Evolutionary conservation across 2,113 vertebrate genomes (phyloP).

Genomic region (Xiphophorus hellerii): DNA sequence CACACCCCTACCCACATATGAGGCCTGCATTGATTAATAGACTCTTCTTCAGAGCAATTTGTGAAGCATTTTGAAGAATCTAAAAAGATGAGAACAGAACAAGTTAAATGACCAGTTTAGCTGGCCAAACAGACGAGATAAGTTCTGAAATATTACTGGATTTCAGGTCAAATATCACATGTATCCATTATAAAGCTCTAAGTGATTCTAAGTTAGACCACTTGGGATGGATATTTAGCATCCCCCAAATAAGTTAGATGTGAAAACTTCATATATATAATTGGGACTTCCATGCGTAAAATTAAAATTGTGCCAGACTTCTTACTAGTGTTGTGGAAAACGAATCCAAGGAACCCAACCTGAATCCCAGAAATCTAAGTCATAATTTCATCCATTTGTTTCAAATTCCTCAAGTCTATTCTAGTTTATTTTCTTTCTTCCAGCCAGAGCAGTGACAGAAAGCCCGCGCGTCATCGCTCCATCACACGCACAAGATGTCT

Average conservation of each 20-base stretch:
- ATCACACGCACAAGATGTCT: constrained; percentile 59
- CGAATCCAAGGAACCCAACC: constrained; percentile 20
- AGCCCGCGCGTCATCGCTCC: constrained; percentile 49
- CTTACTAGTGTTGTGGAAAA: constrained; percentile 21
- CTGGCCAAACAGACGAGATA: neutral
- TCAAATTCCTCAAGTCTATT: neutral
- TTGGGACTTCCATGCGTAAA: constrained; percentile 21
- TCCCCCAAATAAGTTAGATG: no score
- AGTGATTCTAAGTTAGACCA: no score
- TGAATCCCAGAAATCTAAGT: neutral
- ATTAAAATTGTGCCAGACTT: constrained; percentile 4
- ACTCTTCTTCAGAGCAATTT: neutral
- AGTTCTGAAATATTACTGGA: neutral
- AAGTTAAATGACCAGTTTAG: neutral
- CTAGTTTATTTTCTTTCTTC: neutral
- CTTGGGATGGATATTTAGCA: no score
- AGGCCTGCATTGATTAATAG: constrained; percentile 25
- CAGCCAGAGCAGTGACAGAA: constrained; percentile 16
- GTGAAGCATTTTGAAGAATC: neutral
- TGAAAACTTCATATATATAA: no score
- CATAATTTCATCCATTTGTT: constrained; percentile 1
- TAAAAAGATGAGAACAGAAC: neutral
- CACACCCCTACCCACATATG: neutral
- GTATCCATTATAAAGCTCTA: neutral
- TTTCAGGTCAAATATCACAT: neutral